Base-by-base conservation (phyloP, 2,888 invertebrate species). In the Temnothorax ravouxi region DNA sequence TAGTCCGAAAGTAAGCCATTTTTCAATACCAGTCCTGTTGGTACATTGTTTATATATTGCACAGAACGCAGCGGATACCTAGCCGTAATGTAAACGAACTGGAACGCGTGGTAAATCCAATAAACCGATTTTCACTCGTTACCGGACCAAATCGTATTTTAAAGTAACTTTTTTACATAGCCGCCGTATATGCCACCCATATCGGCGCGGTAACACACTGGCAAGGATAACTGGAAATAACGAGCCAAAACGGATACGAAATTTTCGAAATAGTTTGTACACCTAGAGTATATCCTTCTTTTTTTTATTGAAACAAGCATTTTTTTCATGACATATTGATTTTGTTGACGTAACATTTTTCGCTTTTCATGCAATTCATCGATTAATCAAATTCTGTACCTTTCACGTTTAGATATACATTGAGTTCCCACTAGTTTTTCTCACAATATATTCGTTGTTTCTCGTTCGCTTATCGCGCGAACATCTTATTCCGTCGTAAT, bases 51-150 rank as follows among this genome's bases (percentile, higher is more conserved):
- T 81, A 75, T 81, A 75, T 74, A 81, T 41, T 50, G 44, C 62
- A 44, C 56, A 79, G 44, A 59, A 71, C 80, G 38, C 25, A 25
- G 61, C 54, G 66, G 52, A 67, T 54, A 74, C 59, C 66, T 61
- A 59, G 13, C 25, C 64, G 75, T 64, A 56, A 83, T 67, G 34
- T 77, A 83, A 66, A 66, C 75, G 66, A 79, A 59, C 56, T 64
- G 64, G 77, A 59, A 67, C 76, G 77, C 66, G 64, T 62, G 83
- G 64, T 77, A 64, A 76, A 77, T 83, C 83, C 77, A 77, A 86
- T 81, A 84, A 86, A 86, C 75, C 80, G 80, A 86, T 86, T 81
- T 77, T 82, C 62, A 72, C 82, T 82, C 67, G 84, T 80, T 84
- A 84, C 62, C 76, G 59, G 54, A 54, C 52, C 79, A 69, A 86